Base-by-base conservation (phyloP, 2,797 vertebrate genomes). In the Esox masquinongy region DNA sequence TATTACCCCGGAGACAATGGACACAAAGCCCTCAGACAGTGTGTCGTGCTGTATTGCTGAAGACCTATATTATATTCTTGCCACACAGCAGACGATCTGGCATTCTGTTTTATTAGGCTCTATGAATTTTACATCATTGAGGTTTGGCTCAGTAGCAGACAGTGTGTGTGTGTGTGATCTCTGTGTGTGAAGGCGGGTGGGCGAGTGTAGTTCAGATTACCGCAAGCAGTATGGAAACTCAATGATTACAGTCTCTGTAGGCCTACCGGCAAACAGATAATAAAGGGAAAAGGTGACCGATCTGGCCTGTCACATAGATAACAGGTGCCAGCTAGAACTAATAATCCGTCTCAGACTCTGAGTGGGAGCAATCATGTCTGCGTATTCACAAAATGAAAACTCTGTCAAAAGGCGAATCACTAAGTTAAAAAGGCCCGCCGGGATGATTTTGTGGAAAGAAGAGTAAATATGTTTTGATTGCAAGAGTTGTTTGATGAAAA, bases 391-490 rank as follows among this genome's bases (percentile, higher is more conserved):
- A 11, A n/a, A 64, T 29, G 24, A 15, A 34, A 17, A 66, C 15
- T 66, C 64, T 19, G 24, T 69, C 7, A 61, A n/a, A 79, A 56
- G 72, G 68, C 34, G 63, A 72, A 51, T 68, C 69, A 26, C 63
- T 68, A 72, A 70, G 59, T 64, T 39, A 26, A 66, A 76, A 49
- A 56, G 73, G 24, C 19, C 50, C 14, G n/a, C 49, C 70, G 39
- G 36, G 79, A 68, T 61, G 56, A 3, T 61, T 79, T 73, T 70
- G 78, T 36, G 51, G 36, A 75, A 36, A 8, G 1, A 12, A 5
- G 36, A 71, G 47, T 77, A 77, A 83, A 72, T 76, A 73, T 51
- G 34, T 74, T 80, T 74, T 77, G 71, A 83, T 80, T 75, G 69
- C 67, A 26, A 12, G 56, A 61, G 76, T 73, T 19, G 68, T 76